Base-by-base conservation (phyloP, 2,797 vertebrate genomes). In the Pseudopleuronectes americanus region DNA sequence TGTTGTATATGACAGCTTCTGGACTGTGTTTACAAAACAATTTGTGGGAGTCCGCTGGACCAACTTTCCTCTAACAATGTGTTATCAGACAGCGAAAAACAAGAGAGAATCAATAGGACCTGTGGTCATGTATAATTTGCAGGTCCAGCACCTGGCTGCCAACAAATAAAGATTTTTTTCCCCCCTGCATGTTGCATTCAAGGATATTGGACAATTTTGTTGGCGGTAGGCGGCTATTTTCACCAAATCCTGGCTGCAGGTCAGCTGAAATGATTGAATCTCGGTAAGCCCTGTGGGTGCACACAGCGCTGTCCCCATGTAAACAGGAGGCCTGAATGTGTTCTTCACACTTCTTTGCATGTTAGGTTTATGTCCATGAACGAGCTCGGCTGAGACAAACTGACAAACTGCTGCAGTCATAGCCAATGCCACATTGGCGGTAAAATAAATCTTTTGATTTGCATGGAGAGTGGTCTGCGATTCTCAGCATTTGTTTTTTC, bases 101-200 rank as follows among this genome's bases (percentile, higher is more conserved):
- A 93, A 87, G 77, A 88, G 84, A 83, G 85, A 91, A 93, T 93
- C 92, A 88, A 93, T 93, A 92, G 74, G 64, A 89, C 85, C 84
- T 77, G 85, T 89, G 89, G 86, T 90, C 90, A 89, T 92, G 88
- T 92, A 92, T 92, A 92, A 92, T 93, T 92, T 91, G 88, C 88
- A 87, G 81, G 85, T 79, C 88, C 85, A 86, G 84, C 88, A 90
- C 88, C 90, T 89, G 88, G 88, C 88, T 89, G 82, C 87, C 82
- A 87, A 91, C 84, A 86, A 89, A 90, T 85, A 87, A 84, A 90
- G 76, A 85, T 89, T 87, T 87, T 81, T 79, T 84, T 55, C n/a
- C 33, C 19, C n/a, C n/a, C 62, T 73, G 80, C 74, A 71, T 33
- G 47, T 87, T 89, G 76, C 77, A 90, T 90, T 91, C 84, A 85